These are phyloP conservation scores for Macrophya annulata DNA, from an alignment of 2,888 invertebrate genomes.

Conservation along the genomic window DNA sequence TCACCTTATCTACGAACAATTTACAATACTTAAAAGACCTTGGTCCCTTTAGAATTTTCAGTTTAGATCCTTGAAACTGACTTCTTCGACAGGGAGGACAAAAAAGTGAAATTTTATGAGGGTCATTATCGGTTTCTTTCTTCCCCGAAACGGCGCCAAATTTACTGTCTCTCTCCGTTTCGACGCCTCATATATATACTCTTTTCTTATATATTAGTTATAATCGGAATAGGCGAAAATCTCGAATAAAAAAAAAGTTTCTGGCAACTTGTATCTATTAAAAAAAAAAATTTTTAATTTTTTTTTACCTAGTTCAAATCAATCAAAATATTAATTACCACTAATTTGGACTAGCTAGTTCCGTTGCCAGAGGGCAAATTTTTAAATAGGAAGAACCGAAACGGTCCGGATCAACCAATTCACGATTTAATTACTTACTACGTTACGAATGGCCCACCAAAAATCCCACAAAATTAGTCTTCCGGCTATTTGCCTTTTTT, in stretches of 20 bases:
- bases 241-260: not conserved
- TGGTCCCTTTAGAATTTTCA: constrained; percentile 31
- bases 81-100: constrained; percentile 33
- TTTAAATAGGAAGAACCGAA: constrained; percentile 43
- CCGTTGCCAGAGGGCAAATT: not conserved
- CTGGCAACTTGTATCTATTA: not conserved
- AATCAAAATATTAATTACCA: constrained; percentile 36
- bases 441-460: not conserved
- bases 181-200: constrained; percentile 7
- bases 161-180: not conserved
- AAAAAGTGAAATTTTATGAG: constrained; percentile 49
- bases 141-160: constrained; percentile 40
- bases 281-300: not conserved
- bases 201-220: not conserved
- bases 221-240: not conserved
- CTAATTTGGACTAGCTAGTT: constrained; percentile 7
- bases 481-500: constrained; percentile 22
- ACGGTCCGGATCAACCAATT: constrained; percentile 20
- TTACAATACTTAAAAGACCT: constrained; percentile 30
- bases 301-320: not conserved
- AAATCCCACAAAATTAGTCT: constrained; percentile 14
- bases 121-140: constrained; percentile 50
- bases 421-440: constrained; percentile 32
- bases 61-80: constrained; percentile 25
- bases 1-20: constrained; percentile 41